A percentile compares a stretch with the other conserved stretches of the same genome.
Evolutionary conservation across 2,888 invertebrate genomes (phyloP).

Genomic region (Acrobasis consociella): DNA sequence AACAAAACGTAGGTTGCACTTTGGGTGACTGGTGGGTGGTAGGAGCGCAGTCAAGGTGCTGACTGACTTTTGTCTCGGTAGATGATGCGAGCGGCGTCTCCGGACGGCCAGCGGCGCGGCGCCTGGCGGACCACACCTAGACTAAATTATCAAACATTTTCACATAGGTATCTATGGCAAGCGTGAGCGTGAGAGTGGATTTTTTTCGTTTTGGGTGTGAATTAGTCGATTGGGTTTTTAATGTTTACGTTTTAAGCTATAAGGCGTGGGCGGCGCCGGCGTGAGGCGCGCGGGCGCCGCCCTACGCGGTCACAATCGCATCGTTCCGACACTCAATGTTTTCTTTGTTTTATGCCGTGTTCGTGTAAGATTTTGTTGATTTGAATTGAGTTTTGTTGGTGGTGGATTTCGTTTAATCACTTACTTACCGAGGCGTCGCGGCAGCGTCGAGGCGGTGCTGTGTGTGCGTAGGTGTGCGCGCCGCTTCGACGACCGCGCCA

Average conservation of each 20-base stretch:
- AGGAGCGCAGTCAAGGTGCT: conserved; percentile 48
- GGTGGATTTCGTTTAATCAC: conserved; percentile 83
- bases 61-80: conserved; percentile 83
- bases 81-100: conserved; percentile 78
- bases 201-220: conserved; percentile 83
- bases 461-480: conserved; percentile 71
- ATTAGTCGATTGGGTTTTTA: conserved; percentile 83
- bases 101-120: conserved; percentile 73
- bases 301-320: conserved; percentile 73
- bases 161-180: conserved; percentile 83
- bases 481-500: conserved; percentile 46
- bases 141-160: conserved; percentile 81
- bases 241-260: conserved; percentile 82
- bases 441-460: conserved; percentile 56
- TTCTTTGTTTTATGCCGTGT: conserved; percentile 81
- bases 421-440: conserved; percentile 63
- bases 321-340: conserved; percentile 81
- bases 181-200: conserved; percentile 84
- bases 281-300: conserved; percentile 68
- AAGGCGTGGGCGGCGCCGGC: conserved; percentile 76
- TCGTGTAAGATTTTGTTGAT: conserved; percentile 81
- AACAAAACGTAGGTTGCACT: conserved; percentile 11
- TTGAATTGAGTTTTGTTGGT: conserved; percentile 81
- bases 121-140: conserved; percentile 78
- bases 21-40: conserved; percentile 31